A percentile compares a stretch with the other conserved stretches of the same genome.
Conservation (phyloP, 2,888 invertebrate genomes). For the Lingula anatina region DNA sequence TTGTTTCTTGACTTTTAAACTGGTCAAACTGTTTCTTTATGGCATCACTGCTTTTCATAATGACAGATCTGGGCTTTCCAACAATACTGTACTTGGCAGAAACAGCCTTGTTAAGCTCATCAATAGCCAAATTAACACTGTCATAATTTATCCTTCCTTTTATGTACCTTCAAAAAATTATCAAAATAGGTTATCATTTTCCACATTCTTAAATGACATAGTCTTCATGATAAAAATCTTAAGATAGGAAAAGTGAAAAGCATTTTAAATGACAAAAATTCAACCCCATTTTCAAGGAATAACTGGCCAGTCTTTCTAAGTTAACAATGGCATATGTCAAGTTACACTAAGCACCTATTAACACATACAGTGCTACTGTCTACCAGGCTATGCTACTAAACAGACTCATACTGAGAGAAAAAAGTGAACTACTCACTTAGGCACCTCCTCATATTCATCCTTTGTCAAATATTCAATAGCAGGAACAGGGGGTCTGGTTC, state of each 20-base stretch:
- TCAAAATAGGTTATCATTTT: too few relatives aligned
- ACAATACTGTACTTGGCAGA: slow-evolving; percentile 43
- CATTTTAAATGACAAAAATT: neutral
- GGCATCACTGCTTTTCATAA: slow-evolving; percentile 19
- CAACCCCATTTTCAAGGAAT: too few relatives aligned
- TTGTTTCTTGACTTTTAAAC: slow-evolving; percentile 41
- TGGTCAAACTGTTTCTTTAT: slow-evolving; percentile 30
- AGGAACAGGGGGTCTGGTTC: too few relatives aligned
- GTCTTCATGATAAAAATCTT: too few relatives aligned
- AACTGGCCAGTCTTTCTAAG: too few relatives aligned
- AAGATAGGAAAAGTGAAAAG: too few relatives aligned
- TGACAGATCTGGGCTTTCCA: slow-evolving; percentile 24
- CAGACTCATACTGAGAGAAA: too few relatives aligned
- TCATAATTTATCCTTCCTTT: slow-evolving; percentile 45
- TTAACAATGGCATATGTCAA: too few relatives aligned
- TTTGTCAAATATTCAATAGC: slow-evolving; percentile 33
- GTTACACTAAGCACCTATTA: too few relatives aligned
- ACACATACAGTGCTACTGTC: too few relatives aligned
- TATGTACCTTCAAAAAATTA: slow-evolving; percentile 39
- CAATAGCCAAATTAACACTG: slow-evolving; percentile 40
- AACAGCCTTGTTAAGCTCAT: slow-evolving; percentile 40
- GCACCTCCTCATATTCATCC: slow-evolving; percentile 40
- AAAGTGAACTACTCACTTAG: slow-evolving; percentile 31
- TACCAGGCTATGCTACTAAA: too few relatives aligned
- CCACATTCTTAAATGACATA: too few relatives aligned